Conservation (phyloP, 2,888 invertebrate genomes). For the Brassicogethes aeneus region DNA sequence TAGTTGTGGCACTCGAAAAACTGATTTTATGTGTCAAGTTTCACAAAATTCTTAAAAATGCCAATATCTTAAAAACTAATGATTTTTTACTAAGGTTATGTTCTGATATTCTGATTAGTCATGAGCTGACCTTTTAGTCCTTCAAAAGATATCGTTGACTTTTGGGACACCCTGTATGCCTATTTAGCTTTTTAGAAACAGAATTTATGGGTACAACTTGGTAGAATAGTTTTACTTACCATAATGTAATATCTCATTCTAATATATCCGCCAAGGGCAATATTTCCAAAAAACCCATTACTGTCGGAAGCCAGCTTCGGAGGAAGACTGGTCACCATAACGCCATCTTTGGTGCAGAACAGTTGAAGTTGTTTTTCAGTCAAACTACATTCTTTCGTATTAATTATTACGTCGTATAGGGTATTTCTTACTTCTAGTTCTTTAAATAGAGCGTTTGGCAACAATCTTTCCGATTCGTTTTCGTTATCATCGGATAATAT, state of each 20-base stretch:
- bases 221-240: slow-evolving; percentile 30
- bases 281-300: slow-evolving; percentile 42
- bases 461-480: slow-evolving; percentile 4
- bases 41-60: too few relatives aligned
- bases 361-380: slow-evolving; percentile 20
- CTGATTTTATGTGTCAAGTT: too few relatives aligned
- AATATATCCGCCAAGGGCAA: slow-evolving; percentile 42
- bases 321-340: slow-evolving; percentile 43
- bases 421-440: slow-evolving; percentile 31
- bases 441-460: slow-evolving; percentile 21
- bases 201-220: too few relatives aligned
- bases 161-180: too few relatives aligned
- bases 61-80: too few relatives aligned
- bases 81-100: too few relatives aligned
- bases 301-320: slow-evolving; percentile 44
- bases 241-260: slow-evolving; percentile 38
- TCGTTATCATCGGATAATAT: slow-evolving; percentile 26
- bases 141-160: too few relatives aligned
- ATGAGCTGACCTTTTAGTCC: too few relatives aligned
- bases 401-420: slow-evolving; percentile 33
- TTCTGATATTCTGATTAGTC: too few relatives aligned
- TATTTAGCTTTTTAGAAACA: too few relatives aligned
- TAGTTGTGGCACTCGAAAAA: too few relatives aligned
- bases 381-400: slow-evolving; percentile 28
- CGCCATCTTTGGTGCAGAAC: slow-evolving; percentile 26